Base-by-base conservation (phyloP, 2,113 vertebrate genomes). In the Neopipo cinnamomea region DNA sequence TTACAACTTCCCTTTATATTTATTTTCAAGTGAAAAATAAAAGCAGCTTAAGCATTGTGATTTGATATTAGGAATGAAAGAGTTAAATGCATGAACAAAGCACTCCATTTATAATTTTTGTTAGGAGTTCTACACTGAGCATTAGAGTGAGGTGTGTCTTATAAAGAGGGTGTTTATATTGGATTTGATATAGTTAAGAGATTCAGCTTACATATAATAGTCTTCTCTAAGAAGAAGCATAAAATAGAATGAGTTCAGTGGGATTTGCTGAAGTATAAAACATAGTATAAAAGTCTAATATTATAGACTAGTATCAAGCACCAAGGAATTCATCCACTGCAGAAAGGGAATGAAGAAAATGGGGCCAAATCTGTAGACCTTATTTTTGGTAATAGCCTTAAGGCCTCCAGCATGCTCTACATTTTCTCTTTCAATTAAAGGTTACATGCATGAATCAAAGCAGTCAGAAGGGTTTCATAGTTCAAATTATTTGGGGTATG, bases 91-190 rank as follows among this genome's bases (percentile, higher is more conserved):
- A 77, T 81, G 88, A 95, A 84, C 74, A 96, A 74, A 88, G 65
- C 73, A 27, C 88, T 96, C 85, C 65, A 94, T 96, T 96, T 96
- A 97, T 96, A 96, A 92, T 97, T 97, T 97, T 93, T 89, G 63
- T 93, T 91, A 82, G 88, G 62, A 91, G 72, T 78, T 95, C 95
- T 75, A 90, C 82, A 80, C 71, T 85, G 59, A 79, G 87, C 78
- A 93, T 88, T 95, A 79, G 93, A 94, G 72, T 75, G 90, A 96
- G 75, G 89, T 96, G 80, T 91, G 97, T 97, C 86, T 95, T 95
- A 91, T 96, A 96, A 97, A 97, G 83, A 89, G 92, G 67, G 92
- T 93, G 88, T 98, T 97, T 95, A 97, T 96, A 96, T 97, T 97
- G 85, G 77, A 97, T 88, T 96, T 97, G 84, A 96, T 95, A 90